Evolutionary conservation across 2,113 vertebrate species (phyloP).

Genomic region (Tragelaphus buxtoni): DNA sequence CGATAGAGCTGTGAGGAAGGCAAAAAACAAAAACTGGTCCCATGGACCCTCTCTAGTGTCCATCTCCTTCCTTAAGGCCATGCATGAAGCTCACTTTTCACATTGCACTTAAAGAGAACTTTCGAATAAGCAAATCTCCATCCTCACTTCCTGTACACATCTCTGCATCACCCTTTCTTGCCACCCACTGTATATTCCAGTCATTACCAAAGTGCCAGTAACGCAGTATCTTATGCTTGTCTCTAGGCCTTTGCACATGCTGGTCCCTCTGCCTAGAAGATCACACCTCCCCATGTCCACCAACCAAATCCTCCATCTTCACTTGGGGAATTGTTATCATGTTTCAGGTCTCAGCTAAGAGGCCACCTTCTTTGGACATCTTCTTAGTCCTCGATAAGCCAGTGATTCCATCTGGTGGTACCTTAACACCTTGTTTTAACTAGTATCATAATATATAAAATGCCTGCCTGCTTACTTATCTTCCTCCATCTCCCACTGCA

Average conservation of each 20-base stretch:
- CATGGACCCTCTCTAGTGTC: background rate
- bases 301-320: background rate
- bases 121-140: background rate
- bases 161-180: background rate
- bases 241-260: background rate
- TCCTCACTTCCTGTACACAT: background rate
- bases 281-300: background rate
- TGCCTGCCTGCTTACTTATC: background rate
- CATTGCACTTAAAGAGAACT: background rate
- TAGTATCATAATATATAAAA: background rate
- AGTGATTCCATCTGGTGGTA: background rate
- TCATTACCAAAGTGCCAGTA: background rate
- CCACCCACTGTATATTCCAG: too few relatives aligned
- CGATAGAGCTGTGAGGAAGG: background rate
- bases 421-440: background rate
- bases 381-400: background rate
- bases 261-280: background rate
- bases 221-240: background rate
- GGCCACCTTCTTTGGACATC: background rate
- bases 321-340: background rate
- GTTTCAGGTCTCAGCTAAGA: background rate
- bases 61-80: background rate
- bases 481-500: background rate
- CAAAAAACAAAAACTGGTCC: background rate
- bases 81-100: background rate